phyloP scores from a whole-genome alignment of 2,888 invertebrate species.

The Nasonovia ribisnigri region DNA sequence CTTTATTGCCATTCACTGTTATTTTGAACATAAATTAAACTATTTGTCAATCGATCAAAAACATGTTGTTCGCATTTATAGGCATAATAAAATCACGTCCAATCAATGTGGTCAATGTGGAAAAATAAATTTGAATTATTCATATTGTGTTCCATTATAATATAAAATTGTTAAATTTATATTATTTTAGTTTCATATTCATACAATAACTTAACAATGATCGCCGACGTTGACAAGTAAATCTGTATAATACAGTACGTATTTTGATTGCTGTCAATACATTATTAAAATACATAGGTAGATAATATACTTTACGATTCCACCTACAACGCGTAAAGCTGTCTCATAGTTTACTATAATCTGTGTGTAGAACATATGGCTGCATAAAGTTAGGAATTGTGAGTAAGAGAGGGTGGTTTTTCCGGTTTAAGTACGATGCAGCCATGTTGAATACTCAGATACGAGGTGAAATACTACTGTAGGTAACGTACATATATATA shows the following conservation, averaged over 20 bases:
- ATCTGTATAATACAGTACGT: neutral
- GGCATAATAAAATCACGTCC: neutral
- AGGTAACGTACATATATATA: neutral
- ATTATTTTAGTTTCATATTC: neutral
- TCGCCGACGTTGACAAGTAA: neutral
- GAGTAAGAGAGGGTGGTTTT: neutral
- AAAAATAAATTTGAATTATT: constrained; percentile 1
- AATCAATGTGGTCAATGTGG: neutral
- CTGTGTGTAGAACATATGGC: neutral
- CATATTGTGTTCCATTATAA: neutral
- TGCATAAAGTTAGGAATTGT: neutral
- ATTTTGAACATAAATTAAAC: neutral
- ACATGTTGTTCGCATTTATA: neutral
- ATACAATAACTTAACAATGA: neutral
- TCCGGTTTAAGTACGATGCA: neutral
- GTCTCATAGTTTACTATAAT: neutral
- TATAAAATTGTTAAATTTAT: neutral
- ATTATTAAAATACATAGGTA: neutral
- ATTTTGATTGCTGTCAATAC: neutral
- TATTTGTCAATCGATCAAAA: neutral
- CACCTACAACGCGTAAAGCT: neutral
- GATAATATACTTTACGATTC: neutral
- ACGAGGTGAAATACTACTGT: neutral
- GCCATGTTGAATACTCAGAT: neutral
- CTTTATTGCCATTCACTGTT: neutral